These are phyloP conservation scores for Crambe crambe DNA, from an alignment of 37 sponge, comb jelly and placozoan genomes.

Conservation along the genomic window DNA sequence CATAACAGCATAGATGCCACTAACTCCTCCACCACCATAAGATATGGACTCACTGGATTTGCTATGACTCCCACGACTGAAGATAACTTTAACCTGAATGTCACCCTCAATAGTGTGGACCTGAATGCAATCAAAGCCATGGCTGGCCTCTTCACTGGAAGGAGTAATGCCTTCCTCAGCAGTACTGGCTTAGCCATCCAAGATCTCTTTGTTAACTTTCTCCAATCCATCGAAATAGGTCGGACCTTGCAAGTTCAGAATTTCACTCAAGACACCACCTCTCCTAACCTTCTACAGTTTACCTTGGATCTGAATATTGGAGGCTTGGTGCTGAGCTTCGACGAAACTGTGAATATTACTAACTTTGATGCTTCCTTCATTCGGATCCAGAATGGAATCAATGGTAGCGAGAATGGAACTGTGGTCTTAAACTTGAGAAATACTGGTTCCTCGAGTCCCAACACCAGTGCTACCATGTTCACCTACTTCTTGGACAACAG, in stretches of 20 bases:
- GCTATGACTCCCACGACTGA: not conserved
- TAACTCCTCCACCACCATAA: constrained; percentile 13
- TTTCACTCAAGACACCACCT: constrained; percentile 62
- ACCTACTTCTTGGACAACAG: constrained; percentile 55
- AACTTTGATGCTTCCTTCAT: constrained; percentile 41
- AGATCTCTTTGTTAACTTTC: constrained; percentile 64
- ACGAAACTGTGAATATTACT: constrained; percentile 75
- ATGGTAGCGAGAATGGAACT: constrained; percentile 18
- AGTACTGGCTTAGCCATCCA: constrained; percentile 37
- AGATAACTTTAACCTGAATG: constrained; percentile 49
- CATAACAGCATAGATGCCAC: constrained; percentile 43
- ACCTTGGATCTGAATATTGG: constrained; percentile 72
- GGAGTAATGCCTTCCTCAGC: constrained; percentile 52
- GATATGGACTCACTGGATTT: constrained; percentile 61
- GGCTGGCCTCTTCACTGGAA: constrained; percentile 30
- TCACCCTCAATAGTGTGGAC: constrained; percentile 48
- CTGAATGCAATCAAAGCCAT: constrained; percentile 63
- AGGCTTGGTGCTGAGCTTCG: constrained; percentile 61
- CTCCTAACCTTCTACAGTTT: constrained; percentile 57
- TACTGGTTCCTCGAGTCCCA: constrained; percentile 31
- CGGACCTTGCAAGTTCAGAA: constrained; percentile 32
- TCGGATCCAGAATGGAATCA: constrained; percentile 52
- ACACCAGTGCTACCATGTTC: constrained; percentile 30
- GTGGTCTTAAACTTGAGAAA: constrained; percentile 18
- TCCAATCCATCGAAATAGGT: constrained; percentile 58